Evolutionary conservation across 2,888 invertebrate genomes (phyloP).

Genomic region (Diabrotica balteata): DNA sequence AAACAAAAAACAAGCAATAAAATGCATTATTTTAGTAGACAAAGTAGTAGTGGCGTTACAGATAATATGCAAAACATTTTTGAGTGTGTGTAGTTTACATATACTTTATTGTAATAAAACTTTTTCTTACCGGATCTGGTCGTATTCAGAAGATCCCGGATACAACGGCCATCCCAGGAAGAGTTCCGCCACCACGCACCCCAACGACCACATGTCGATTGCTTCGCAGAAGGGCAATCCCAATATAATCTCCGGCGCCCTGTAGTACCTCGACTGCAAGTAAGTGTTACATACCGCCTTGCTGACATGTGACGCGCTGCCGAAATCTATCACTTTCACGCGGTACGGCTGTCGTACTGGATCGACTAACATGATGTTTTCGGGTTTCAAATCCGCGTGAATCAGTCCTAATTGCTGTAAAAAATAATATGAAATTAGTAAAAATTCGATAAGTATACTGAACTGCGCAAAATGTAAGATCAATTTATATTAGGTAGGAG

Average conservation of each 20-base stretch:
- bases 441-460: too few species aligned
- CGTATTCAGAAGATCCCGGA: slow-evolving; percentile 99
- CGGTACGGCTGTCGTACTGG: slow-evolving; percentile 97
- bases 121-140: slow-evolving; percentile 73
- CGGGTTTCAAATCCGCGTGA: slow-evolving; percentile 99
- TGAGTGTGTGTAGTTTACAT: too few species aligned
- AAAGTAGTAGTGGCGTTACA: too few species aligned
- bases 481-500: too few species aligned
- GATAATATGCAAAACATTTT: too few species aligned
- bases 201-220: slow-evolving; percentile 99
- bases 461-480: too few species aligned
- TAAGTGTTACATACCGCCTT: slow-evolving; percentile 99
- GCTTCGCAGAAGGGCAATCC: slow-evolving; percentile 99
- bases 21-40: too few species aligned
- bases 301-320: slow-evolving; percentile 98
- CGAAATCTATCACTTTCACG: slow-evolving; percentile 99
- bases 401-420: slow-evolving; percentile 96
- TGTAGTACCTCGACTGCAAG: slow-evolving; percentile 97
- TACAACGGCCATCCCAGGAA: slow-evolving; percentile 99
- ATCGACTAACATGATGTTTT: slow-evolving; percentile 99
- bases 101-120: too few species aligned
- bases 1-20: too few species aligned
- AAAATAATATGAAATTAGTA: slow-evolving; percentile 29
- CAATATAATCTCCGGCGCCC: slow-evolving; percentile 95
- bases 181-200: slow-evolving; percentile 98